Base-by-base conservation (phyloP, 2,113 vertebrate species). In the Setophaga kirtlandii region DNA sequence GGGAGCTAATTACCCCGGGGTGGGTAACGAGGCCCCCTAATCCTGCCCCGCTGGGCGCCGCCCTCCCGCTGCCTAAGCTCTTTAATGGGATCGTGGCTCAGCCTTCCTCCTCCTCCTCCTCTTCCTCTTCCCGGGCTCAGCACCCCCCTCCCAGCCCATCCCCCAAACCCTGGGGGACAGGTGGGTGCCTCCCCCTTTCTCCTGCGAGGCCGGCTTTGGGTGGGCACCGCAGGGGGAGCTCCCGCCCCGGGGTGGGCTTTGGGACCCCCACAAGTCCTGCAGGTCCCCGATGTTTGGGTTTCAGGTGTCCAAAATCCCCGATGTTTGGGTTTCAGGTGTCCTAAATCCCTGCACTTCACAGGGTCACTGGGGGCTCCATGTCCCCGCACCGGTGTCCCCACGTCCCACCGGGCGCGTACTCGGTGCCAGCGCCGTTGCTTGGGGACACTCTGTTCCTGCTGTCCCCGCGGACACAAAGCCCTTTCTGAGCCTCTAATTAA, bases 401-500 rank as follows among this genome's bases (percentile, higher is more conserved):
- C 10, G 25, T 17, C 60, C 37, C 87, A 62, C 59, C 41, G 37
- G 46, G 27, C 6, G 6, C 30, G 1, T 1, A 5, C 16, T 37
- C 42, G n/a, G 63, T 46, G 69, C 69, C 83, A 77, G 55, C 63
- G 46, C 53, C 37, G 53, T 28, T 44, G 46, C 55, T 2, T 35
- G 35, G 82, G 63, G 64, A 93, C 94, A 69, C 22, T 11, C 31
- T 24, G 84, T 88, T 63, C 94, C 68, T 4, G 10, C 91, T 37
- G 60, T 78, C 89, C 77, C 77, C 8, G 19, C 10, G 8, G 50
- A 62, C 82, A 94, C 86, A 90, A 92, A 95, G 92, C 81, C 60
- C 62, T 39, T 71, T 76, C 73, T 39, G 89, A 90, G 89, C 67
- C 82, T 62, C 77, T 94, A 94, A 95, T 87, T 82, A 95, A 83